Percentiles rank a stretch among this genome's conserved stretches.
Conservation (phyloP, 2,888 invertebrate genomes). For the Tetheella fluctuosa region DNA sequence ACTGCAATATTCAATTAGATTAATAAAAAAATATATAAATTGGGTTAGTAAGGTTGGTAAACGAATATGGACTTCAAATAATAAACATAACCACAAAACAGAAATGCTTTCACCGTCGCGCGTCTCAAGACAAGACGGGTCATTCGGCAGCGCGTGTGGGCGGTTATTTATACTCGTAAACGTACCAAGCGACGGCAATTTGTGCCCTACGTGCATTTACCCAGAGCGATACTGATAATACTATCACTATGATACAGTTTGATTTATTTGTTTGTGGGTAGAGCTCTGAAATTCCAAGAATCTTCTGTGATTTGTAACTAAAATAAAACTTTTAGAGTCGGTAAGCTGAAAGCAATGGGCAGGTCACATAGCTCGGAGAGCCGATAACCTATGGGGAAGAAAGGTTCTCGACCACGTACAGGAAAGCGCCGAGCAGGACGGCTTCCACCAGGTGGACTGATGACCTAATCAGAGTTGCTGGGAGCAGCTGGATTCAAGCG, state of each 20-base stretch:
- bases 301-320: not conserved
- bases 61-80: not conserved
- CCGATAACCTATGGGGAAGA: no score
- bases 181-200: slow-evolving; percentile 25
- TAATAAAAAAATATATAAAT: no score
- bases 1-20: no score
- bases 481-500: no score
- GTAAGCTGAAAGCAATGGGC: no score
- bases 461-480: no score
- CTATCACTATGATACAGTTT: slow-evolving; percentile 22
- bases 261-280: not conserved
- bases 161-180: slow-evolving; percentile 46
- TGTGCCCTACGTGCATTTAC: slow-evolving; percentile 39
- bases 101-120: not conserved
- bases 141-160: slow-evolving; percentile 35
- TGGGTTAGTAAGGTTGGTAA: no score
- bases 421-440: no score
- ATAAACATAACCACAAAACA: not conserved
- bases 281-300: not conserved
- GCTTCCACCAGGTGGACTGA: no score
- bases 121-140: slow-evolving; percentile 17
- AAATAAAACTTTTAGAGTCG: no score
- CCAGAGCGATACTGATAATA: slow-evolving; percentile 26
- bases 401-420: no score
- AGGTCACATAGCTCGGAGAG: no score